Conservation (phyloP, 2,888 invertebrate species). For the Nomada ruficornis region DNA sequence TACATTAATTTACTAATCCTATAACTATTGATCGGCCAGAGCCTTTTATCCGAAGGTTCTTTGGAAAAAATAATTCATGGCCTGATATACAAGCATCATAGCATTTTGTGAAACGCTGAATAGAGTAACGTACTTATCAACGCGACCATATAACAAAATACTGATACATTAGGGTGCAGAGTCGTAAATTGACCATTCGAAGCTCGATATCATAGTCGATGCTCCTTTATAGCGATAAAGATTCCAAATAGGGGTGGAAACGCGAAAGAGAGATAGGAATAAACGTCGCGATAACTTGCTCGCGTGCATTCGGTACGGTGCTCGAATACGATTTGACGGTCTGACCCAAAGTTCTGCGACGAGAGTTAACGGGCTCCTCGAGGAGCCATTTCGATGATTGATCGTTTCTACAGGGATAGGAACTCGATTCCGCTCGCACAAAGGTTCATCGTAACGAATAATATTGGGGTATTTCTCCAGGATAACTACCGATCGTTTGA, state of each 20-base stretch:
- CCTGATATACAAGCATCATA: too few relatives aligned
- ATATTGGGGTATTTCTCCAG: slow-evolving; percentile 2
- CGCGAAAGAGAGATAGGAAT: slow-evolving; percentile 24
- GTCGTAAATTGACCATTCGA: slow-evolving; percentile 6
- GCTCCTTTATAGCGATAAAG: slow-evolving; percentile 12
- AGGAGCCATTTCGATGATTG: slow-evolving; percentile 62
- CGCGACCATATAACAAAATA: too few relatives aligned
- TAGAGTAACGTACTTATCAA: too few relatives aligned
- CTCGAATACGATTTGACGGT: slow-evolving; percentile 12
- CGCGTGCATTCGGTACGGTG: neutral
- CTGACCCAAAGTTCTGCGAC: slow-evolving; percentile 60
- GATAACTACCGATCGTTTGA: slow-evolving; percentile 11
- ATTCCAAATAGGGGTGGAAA: slow-evolving; percentile 15
- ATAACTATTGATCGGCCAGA: too few relatives aligned
- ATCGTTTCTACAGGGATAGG: slow-evolving; percentile 38
- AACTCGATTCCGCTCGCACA: slow-evolving; percentile 29
- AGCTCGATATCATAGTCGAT: slow-evolving; percentile 1
- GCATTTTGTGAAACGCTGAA: too few relatives aligned
- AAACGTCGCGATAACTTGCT: slow-evolving; percentile 30
- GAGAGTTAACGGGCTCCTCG: slow-evolving; percentile 59
- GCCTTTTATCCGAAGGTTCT: too few relatives aligned
- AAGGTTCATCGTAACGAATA: slow-evolving; percentile 14
- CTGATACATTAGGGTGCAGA: too few relatives aligned
- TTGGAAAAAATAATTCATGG: too few relatives aligned
- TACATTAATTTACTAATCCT: too few relatives aligned